Base-by-base conservation (phyloP, 2,888 invertebrate genomes). In the Ichneumoninae sp. region DNA sequence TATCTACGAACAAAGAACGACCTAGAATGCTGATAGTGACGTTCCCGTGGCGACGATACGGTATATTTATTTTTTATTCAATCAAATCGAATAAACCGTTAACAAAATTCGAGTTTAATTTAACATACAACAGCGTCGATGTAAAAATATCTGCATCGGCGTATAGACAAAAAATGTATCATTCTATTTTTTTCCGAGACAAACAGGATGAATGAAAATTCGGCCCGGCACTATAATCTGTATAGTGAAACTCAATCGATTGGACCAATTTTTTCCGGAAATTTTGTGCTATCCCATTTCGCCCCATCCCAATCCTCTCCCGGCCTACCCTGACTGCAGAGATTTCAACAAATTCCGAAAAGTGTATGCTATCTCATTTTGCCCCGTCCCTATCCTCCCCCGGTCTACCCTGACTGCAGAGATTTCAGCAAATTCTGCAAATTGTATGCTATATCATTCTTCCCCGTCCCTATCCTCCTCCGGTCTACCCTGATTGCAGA, bases 1-100 rank as follows among this genome's bases (percentile, higher is more conserved):
- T 62, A 50, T 75, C 74, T 30, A 3, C 5, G 30, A 30, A 75
- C 19, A 75, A 65, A 65, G n/a, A 60, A 33, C 65, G 60, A 75
- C 65, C 50, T 19, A 7, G 30, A 62, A 62, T 62, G 74, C 65
- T 19, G 19, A 36, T 75, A 16, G 65, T 22, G 19, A 65, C 1
- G 19, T 10, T 26, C n/a, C 26, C 57, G 13, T 40, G 40, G 57
- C n/a, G 30, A 6, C 10, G 26, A 30, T 13, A 60, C 1, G 5
- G 10, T 16, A 40, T 8, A 10, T 22, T 19, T 26, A 30, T 30
- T 8, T 22, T 22, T 19, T 26, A 30, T 30, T 26, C 10, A 30
- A 60, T 30, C 1, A 26, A 26, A 47, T 74, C n/a, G n/a, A 62
- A n/a, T 8, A 30, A 60, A 60, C 10, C 2, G 13, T 30, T 13